Evolutionary conservation across 2,888 invertebrate species (phyloP).

Genomic region (Ecliptopera silaceata): DNA sequence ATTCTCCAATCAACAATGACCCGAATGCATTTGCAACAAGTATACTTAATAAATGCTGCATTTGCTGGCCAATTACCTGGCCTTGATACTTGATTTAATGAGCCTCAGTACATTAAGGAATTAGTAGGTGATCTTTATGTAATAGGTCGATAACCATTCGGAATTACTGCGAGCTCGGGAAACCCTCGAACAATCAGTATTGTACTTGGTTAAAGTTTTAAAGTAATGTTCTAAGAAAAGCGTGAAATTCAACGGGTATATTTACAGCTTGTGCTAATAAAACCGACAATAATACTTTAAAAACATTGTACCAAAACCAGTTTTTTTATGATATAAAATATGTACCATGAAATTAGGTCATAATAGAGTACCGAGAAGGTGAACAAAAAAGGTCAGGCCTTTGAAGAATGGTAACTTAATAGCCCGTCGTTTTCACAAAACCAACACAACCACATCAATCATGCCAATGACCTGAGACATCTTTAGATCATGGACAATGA

Average conservation of each 20-base stretch:
- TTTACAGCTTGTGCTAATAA: too few species aligned
- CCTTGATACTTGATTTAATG: slow-evolving; percentile 42
- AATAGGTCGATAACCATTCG: slow-evolving; percentile 2
- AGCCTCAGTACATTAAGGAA: slow-evolving; percentile 26
- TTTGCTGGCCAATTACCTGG: slow-evolving; percentile 38
- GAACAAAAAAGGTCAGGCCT: slow-evolving; percentile 36
- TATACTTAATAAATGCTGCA: slow-evolving; percentile 38
- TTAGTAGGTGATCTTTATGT: slow-evolving; percentile 10
- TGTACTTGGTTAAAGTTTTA: too few species aligned
- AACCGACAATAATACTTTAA: background rate
- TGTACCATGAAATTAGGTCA: slow-evolving; percentile 11
- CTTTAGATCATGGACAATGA: slow-evolving; percentile 57
- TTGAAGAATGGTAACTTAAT: slow-evolving; percentile 36
- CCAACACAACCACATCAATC: slow-evolving; percentile 52
- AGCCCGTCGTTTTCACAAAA: slow-evolving; percentile 43
- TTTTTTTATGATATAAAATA: background rate
- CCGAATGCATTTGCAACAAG: slow-evolving; percentile 42
- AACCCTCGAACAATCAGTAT: background rate
- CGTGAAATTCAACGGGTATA: too few species aligned
- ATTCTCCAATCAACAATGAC: slow-evolving; percentile 48
- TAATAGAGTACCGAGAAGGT: slow-evolving; percentile 14
- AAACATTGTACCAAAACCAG: background rate
- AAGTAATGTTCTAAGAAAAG: too few species aligned
- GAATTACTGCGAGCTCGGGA: background rate
- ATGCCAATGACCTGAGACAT: slow-evolving; percentile 61